A percentile compares a stretch with the other conserved stretches of the same genome.
phyloP scores from a whole-genome alignment of 2,113 vertebrate species.

The Strix uralensis region DNA sequence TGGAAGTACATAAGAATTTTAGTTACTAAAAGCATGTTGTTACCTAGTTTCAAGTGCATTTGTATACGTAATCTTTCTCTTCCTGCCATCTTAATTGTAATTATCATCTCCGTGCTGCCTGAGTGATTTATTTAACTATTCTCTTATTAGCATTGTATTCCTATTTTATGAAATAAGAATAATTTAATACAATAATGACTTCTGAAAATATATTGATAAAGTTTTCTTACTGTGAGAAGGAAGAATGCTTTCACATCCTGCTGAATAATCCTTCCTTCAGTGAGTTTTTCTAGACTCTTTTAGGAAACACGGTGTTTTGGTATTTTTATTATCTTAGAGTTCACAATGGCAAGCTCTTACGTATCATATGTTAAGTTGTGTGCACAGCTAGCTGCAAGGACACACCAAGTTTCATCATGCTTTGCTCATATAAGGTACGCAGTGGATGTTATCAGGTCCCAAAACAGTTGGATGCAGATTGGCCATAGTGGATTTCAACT shows the following conservation, averaged over 20 bases:
- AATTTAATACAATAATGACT: not conserved
- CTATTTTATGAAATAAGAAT: slow-evolving; percentile 12
- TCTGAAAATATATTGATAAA: not conserved
- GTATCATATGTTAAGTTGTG: not conserved
- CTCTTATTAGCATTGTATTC: not conserved
- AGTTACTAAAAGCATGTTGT: not conserved
- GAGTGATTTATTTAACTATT: slow-evolving; percentile 17
- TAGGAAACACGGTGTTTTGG: not conserved
- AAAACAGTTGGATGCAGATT: accelerated
- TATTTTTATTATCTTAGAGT: not conserved
- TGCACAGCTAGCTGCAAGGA: not conserved
- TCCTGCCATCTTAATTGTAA: slow-evolving; percentile 15
- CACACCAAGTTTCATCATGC: not conserved
- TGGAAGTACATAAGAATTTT: not conserved
- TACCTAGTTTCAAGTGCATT: not conserved
- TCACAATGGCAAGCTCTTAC: not conserved
- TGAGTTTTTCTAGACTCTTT: not conserved
- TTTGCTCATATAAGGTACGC: not conserved
- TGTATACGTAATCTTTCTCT: not conserved
- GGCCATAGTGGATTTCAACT: not conserved
- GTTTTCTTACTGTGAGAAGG: not conserved
- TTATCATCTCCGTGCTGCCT: not conserved
- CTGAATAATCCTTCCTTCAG: not conserved
- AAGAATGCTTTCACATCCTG: not conserved
- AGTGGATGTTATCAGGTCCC: not conserved